These are phyloP conservation scores for Falco naumanni DNA, from an alignment of 2,797 vertebrate genomes.

Conservation along the genomic window DNA sequence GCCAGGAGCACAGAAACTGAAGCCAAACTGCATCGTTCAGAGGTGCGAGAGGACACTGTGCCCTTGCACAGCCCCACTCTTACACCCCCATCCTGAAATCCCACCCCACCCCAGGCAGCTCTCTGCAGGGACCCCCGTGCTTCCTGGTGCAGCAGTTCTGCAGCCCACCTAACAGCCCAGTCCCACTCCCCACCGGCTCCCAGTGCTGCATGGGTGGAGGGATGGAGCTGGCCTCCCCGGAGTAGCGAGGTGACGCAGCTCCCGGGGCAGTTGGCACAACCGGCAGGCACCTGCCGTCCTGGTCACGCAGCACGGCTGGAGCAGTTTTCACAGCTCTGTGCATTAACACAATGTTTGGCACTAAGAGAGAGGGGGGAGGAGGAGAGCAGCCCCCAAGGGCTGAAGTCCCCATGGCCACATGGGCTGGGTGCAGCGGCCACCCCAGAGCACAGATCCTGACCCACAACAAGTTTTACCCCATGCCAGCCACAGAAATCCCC, in stretches of 20 bases:
- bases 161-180: accelerated
- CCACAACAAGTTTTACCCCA: accelerated
- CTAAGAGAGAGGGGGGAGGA: accelerated
- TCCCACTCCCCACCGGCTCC: not conserved
- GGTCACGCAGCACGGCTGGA: accelerated
- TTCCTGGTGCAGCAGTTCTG: not conserved
- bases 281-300: not conserved
- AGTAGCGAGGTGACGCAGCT: not conserved
- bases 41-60: not conserved
- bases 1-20: not conserved
- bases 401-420: not conserved
- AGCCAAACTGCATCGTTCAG: not conserved
- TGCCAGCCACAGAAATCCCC: not conserved
- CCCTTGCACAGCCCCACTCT: not conserved
- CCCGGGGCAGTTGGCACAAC: not conserved
- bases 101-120: not conserved
- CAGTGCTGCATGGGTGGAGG: accelerated
- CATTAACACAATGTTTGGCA: not conserved
- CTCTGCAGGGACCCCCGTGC: accelerated
- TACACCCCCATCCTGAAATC: not conserved
- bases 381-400: not conserved
- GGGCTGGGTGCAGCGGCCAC: not conserved
- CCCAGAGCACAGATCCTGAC: not conserved
- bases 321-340: not conserved
- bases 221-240: accelerated